phyloP scores from a whole-genome alignment of 2,113 vertebrate species.

The Sorex fumeus region DNA sequence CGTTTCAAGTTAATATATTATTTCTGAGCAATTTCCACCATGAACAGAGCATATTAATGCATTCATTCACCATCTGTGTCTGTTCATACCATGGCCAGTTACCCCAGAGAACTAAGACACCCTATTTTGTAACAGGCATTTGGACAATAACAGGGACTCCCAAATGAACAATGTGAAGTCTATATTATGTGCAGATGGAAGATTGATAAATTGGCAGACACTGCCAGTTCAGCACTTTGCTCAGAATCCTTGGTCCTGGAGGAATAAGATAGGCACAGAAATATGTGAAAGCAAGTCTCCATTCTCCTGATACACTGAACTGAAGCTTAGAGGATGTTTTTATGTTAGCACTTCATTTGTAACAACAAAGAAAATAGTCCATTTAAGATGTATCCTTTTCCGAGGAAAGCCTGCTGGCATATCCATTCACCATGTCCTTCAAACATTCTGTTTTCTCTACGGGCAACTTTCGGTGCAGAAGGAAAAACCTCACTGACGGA shows the following conservation, averaged over 20 bases:
- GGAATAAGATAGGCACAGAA: conserved; percentile 67
- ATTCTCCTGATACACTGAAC: conserved; percentile 45
- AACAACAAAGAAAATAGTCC: conserved; percentile 53
- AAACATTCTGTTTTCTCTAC: conserved; percentile 34
- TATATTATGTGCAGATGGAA: conserved; percentile 79
- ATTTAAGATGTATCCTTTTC: conserved; percentile 54
- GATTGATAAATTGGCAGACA: conserved; percentile 67
- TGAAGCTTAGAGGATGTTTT: conserved; percentile 56
- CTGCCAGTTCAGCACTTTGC: conserved; percentile 70
- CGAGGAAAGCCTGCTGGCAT: neutral
- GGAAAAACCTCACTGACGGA: neutral
- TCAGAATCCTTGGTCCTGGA: conserved; percentile 57
- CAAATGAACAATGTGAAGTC: conserved; percentile 71
- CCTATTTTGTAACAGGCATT: conserved; percentile 74
- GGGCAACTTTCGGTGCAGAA: conserved; percentile 4
- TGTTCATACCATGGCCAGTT: conserved; percentile 67
- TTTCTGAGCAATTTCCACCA: conserved; percentile 71
- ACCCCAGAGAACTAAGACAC: conserved; percentile 68
- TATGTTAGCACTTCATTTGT: conserved; percentile 55
- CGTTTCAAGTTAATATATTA: conserved; percentile 73
- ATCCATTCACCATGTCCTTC: conserved; percentile 39
- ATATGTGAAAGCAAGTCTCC: conserved; percentile 34
- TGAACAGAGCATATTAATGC: conserved; percentile 66
- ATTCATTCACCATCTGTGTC: conserved; percentile 79
- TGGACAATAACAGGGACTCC: conserved; percentile 75